Conservation (phyloP, 92 coral and sea anemone genomes). For the Epizoanthus stellaris region DNA sequence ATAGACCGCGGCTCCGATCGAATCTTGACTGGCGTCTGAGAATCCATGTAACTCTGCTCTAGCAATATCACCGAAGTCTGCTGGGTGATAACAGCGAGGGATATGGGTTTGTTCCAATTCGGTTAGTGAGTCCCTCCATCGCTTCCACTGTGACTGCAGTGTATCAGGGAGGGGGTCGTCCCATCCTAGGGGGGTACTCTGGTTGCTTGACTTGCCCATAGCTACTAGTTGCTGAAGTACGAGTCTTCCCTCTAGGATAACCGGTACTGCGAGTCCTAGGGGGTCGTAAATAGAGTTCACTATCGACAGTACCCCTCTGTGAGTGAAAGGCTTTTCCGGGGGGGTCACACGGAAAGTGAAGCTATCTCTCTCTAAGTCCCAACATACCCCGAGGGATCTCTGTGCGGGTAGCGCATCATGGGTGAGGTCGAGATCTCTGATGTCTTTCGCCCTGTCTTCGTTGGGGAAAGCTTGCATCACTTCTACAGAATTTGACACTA, state of each 20-base stretch:
- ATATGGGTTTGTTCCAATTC: conserved; percentile 30
- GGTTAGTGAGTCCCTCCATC: conserved; percentile 47
- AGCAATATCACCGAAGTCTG: conserved; percentile 25
- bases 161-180: conserved; percentile 50
- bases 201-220: conserved; percentile 28
- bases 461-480: conserved; percentile 60
- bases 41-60: conserved; percentile 31
- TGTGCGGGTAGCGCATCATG: conserved; percentile 37
- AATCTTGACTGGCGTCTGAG: conserved; percentile 54
- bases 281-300: conserved; percentile 56
- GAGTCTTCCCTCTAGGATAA: conserved; percentile 30
- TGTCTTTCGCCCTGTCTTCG: conserved; percentile 46
- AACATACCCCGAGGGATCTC: conserved; percentile 49
- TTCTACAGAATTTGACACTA: conserved; percentile 48
- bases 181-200: conserved; percentile 51
- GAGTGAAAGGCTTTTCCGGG: conserved; percentile 43
- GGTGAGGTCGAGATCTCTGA: conserved; percentile 38
- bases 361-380: conserved; percentile 39
- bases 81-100: conserved; percentile 41
- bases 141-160: conserved; percentile 32
- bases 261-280: conserved; percentile 54
- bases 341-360: conserved; percentile 40
- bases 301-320: conserved; percentile 49
- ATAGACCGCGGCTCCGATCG: conserved; percentile 46
- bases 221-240: conserved; percentile 34